Base-by-base conservation (phyloP, 2,888 invertebrate species). In the Lacanobia oleracea region DNA sequence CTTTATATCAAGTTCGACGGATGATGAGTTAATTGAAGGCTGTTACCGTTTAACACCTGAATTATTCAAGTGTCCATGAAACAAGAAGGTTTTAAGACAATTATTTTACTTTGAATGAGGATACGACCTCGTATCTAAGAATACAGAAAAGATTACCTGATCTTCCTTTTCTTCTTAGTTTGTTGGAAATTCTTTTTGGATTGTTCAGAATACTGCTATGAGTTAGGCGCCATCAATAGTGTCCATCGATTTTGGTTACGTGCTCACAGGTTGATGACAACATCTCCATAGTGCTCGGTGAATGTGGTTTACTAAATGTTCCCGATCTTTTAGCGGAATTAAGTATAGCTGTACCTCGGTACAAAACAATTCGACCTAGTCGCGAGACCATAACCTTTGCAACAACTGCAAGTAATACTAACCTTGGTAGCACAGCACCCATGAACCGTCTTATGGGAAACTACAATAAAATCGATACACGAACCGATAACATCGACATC, bases 1-100 rank as follows among this genome's bases (percentile, higher is more conserved):
- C 85, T 90, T 88, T 91, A 88, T 92, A 91, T 85, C 79, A 80
- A 69, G 73, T 75, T 67, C 37, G 76, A 72, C 64, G 40, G 45
- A 23, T 86, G 84, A 87, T 84, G 79, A 71, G 64, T 79, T 86
- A 81, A 83, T 83, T 75, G 72, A 66, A 74, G 50, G 37, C 50
- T 80, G 56, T 80, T 45, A 74, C 73, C 69, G 67, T 62, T 79
- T 83, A 72, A 79, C 83, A 84, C 83, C 78, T 85, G 60, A 73
- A 73, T 63, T 67, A 23, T 63, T 37, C 0, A 10, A 51, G 73
- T 77, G 70, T 56, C 84, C 85, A 86, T 73, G 37, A 79, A 16
- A 59, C 5, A 6, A 18, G 45, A 18, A 5, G 14, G n/a, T 40
- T 60, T 59, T 14, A 18, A n/a, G 51, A 64, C 43, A 53, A 14